Conservation (phyloP, 2,113 vertebrate species). For the Hystrix brachyura region DNA sequence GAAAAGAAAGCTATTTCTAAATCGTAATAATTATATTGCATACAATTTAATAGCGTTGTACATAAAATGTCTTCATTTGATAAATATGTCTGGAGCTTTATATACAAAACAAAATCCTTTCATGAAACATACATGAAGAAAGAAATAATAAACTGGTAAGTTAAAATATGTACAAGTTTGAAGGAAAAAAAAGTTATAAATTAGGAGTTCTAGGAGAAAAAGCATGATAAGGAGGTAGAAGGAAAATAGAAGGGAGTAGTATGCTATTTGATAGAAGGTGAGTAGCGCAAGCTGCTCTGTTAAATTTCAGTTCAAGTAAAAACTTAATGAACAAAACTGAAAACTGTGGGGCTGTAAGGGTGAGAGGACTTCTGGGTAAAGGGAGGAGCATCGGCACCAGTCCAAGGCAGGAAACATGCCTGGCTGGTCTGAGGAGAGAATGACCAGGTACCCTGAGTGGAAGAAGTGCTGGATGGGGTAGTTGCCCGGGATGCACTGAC, state of each 20-base stretch:
- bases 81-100: neutral
- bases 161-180: neutral
- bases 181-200: no score
- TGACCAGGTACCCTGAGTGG: neutral
- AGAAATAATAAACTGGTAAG: neutral
- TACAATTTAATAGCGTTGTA: neutral
- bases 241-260: neutral
- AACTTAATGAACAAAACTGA: neutral
- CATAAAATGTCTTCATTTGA: constrained; percentile 25
- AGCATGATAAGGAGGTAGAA: neutral
- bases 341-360: neutral
- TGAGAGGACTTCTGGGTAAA: neutral
- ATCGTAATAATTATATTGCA: constrained; percentile 18
- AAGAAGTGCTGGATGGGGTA: neutral
- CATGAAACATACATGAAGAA: constrained; percentile 37
- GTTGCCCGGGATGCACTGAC: neutral
- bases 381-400: neutral
- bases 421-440: neutral
- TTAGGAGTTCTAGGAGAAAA: neutral
- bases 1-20: constrained; percentile 39
- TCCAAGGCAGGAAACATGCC: neutral
- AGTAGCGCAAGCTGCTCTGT: neutral
- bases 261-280: neutral
- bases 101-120: constrained; percentile 15
- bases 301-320: neutral